These are phyloP conservation scores for Petaurus breviceps DNA, from an alignment of 2,113 vertebrate species.

Conservation along the genomic window DNA sequence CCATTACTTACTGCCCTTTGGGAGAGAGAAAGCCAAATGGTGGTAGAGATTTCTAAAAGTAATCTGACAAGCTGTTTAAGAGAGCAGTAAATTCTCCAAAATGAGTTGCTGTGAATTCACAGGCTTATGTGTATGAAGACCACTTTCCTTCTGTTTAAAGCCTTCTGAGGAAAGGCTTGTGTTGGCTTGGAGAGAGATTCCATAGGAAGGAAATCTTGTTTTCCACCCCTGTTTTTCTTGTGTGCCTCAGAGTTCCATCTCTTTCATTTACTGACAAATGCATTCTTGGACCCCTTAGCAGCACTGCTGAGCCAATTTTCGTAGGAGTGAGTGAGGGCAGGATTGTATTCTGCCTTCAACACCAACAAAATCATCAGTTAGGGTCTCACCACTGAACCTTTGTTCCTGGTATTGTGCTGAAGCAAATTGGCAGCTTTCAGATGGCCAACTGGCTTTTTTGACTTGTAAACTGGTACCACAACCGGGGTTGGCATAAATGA, in stretches of 20 bases:
- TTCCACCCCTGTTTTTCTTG: conserved; percentile 16
- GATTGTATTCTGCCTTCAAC: conserved; percentile 45
- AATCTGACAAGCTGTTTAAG: conserved; percentile 50
- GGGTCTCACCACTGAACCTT: conserved; percentile 42
- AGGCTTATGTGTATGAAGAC: conserved; percentile 29
- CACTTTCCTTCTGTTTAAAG: conserved; percentile 50
- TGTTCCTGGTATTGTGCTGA: conserved; percentile 13
- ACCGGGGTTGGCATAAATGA: conserved; percentile 45
- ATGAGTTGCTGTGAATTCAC: conserved; percentile 25
- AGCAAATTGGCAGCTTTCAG: conserved; percentile 27
- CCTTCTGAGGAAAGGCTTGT: conserved; percentile 36
- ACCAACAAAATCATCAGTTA: conserved; percentile 51
- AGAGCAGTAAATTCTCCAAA: conserved; percentile 43
- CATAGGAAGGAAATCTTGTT: conserved; percentile 44
- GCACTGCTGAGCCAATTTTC: conserved; percentile 12
- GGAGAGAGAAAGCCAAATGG: conserved; percentile 8
- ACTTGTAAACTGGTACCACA: conserved; percentile 44
- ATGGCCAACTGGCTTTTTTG: conserved; percentile 52
- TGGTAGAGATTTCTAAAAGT: conserved; percentile 38
- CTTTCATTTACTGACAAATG: conserved; percentile 61
- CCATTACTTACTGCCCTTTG: conserved; percentile 28
- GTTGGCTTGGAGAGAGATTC: conserved; percentile 43
- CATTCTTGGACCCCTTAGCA: conserved; percentile 23
- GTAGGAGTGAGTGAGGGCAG: conserved; percentile 23
- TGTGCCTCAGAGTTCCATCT: conserved; percentile 20